Percentiles rank a stretch among this genome's conserved stretches.
Conservation (phyloP, 2,888 invertebrate species). For the Gasteruption jaculator region DNA sequence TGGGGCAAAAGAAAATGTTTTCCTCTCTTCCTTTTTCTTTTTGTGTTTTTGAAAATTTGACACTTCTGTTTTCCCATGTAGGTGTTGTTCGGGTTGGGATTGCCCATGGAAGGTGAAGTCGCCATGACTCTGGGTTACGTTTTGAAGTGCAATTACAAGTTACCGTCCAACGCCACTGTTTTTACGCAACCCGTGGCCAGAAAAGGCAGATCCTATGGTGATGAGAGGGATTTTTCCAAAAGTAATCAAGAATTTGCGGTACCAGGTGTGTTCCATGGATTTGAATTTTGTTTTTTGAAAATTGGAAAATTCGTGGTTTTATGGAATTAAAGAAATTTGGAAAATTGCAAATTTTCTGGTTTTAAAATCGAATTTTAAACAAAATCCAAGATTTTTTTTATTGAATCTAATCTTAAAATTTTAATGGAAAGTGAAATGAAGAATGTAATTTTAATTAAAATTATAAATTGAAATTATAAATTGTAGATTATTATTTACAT, state of each 20-base stretch:
- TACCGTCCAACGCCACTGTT: slow-evolving; percentile 62
- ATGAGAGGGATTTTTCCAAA: background rate
- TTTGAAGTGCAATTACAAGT: slow-evolving; percentile 64
- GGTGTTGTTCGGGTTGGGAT: slow-evolving; percentile 66
- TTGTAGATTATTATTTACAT: no score
- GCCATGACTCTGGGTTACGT: slow-evolving; percentile 63
- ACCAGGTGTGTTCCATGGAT: slow-evolving; percentile 21
- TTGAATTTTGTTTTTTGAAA: background rate
- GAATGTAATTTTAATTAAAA: no score
- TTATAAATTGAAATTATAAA: no score
- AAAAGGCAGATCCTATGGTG: slow-evolving; percentile 23
- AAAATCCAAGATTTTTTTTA: no score
- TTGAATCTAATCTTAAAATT: no score
- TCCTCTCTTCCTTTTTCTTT: slow-evolving; percentile 5
- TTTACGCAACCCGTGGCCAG: slow-evolving; percentile 53
- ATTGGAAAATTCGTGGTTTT: background rate
- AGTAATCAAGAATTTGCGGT: background rate
- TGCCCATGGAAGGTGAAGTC: slow-evolving; percentile 62
- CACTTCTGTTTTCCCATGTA: slow-evolving; percentile 38
- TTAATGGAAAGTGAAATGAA: no score
- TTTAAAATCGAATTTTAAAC: no score
- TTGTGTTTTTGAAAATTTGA: slow-evolving; percentile 11
- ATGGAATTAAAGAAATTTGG: no score
- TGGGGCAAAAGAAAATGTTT: no score
- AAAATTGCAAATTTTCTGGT: no score